Percentiles rank a stretch among this genome's conserved stretches.
Evolutionary conservation across 2,113 vertebrate genomes (phyloP).

Genomic region (Regulus satrapa): DNA sequence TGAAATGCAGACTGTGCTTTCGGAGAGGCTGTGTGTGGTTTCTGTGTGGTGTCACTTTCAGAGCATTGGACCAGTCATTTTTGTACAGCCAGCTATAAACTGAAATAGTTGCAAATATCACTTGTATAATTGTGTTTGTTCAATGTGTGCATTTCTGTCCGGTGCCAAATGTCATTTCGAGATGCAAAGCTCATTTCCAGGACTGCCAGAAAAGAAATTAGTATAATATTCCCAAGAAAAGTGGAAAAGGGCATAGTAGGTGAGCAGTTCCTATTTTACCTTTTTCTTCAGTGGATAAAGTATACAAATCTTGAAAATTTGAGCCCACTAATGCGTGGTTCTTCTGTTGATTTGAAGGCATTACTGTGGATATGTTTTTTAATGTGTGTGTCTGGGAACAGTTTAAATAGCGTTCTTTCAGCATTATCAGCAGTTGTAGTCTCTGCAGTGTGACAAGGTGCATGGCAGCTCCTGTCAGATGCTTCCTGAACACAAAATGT

Average conservation of each 20-base stretch:
- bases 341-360: not conserved
- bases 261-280: not conserved
- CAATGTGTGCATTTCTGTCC: not conserved
- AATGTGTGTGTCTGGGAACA: not conserved
- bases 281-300: not conserved
- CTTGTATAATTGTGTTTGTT: not conserved
- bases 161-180: not conserved
- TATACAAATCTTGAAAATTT: not conserved
- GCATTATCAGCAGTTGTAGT: not conserved
- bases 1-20: not conserved
- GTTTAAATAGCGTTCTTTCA: not conserved
- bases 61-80: not conserved
- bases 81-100: not conserved
- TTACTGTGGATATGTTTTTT: not conserved
- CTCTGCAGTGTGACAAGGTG: conserved; percentile 15
- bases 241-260: not conserved
- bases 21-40: not conserved
- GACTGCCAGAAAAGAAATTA: not conserved
- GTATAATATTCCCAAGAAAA: not conserved
- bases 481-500: not conserved
- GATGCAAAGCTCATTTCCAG: not conserved
- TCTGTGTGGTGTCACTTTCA: not conserved
- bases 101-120: not conserved
- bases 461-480: not conserved
- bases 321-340: not conserved